Percentiles rank a stretch among this genome's conserved stretches.
Evolutionary conservation across 2,113 vertebrate species (phyloP).

Genomic region (Ardeotis arabs): DNA sequence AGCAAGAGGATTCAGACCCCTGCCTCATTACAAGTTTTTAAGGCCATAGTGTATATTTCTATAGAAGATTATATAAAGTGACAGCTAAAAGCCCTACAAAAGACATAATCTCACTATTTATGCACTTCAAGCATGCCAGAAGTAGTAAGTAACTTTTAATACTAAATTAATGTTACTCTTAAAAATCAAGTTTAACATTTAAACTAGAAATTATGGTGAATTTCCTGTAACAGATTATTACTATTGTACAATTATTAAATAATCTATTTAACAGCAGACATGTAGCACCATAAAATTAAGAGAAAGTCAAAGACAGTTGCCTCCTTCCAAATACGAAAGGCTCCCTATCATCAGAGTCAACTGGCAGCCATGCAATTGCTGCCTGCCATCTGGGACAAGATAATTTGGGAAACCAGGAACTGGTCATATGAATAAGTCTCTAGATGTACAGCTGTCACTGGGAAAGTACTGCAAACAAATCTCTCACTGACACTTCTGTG

Average conservation of each 20-base stretch:
- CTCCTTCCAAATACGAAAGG: neutral
- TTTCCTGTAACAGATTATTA: neutral
- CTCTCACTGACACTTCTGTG: neutral
- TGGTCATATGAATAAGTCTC: neutral
- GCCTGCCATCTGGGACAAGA: neutral
- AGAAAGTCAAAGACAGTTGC: neutral
- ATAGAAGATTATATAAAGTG: neutral
- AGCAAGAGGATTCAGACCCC: neutral
- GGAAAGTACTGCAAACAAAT: neutral
- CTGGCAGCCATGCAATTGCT: neutral
- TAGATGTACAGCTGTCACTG: neutral
- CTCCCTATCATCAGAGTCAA: neutral
- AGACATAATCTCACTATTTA: neutral
- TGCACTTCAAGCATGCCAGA: neutral
- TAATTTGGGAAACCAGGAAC: neutral
- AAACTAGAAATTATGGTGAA: neutral
- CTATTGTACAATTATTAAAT: neutral
- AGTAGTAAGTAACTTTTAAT: neutral
- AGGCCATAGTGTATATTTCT: neutral
- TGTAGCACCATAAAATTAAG: neutral
- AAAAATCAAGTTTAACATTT: neutral
- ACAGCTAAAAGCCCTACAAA: neutral
- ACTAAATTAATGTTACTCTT: too few species aligned
- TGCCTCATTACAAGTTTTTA: neutral
- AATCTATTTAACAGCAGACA: neutral